Evolutionary conservation across 2,888 invertebrate genomes (phyloP).

Genomic region (Pheosia gnoma): DNA sequence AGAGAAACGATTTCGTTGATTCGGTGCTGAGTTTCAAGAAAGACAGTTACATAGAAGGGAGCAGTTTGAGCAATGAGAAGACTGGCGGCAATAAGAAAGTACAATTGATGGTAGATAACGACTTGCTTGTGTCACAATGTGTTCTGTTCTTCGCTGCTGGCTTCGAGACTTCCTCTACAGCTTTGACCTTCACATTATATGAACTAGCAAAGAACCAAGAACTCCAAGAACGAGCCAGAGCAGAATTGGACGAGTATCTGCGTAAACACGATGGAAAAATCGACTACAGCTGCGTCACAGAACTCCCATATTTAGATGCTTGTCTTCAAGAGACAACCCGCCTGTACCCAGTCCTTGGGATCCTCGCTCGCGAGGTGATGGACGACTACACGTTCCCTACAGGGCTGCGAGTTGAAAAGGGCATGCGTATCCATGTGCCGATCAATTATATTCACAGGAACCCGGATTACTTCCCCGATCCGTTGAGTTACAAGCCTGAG

Average conservation of each 20-base stretch:
- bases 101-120: conserved; percentile 54
- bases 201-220: conserved; percentile 55
- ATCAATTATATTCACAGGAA: conserved; percentile 42
- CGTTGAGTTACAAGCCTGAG: conserved; percentile 45
- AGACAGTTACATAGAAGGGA: conserved; percentile 45
- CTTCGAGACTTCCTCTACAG: conserved; percentile 59
- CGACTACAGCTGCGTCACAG: conserved; percentile 51
- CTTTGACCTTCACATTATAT: conserved; percentile 48
- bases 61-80: conserved; percentile 45
- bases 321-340: conserved; percentile 59
- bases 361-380: conserved; percentile 35
- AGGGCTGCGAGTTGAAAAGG: conserved; percentile 45
- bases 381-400: conserved; percentile 44
- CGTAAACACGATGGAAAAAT: conserved; percentile 38
- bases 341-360: conserved; percentile 55
- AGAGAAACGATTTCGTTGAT: conserved; percentile 60
- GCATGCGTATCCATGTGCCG: conserved; percentile 47
- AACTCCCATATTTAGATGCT: conserved; percentile 58
- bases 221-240: conserved; percentile 39
- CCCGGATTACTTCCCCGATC: conserved; percentile 44
- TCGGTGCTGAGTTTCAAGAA: conserved; percentile 50
- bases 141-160: conserved; percentile 73
- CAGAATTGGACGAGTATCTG: conserved; percentile 56
- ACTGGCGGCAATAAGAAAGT: conserved; percentile 37
- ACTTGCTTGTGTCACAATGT: conserved; percentile 79